phyloP scores from a whole-genome alignment of 2,888 invertebrate species.

The Pantelozetes paolii region DNA sequence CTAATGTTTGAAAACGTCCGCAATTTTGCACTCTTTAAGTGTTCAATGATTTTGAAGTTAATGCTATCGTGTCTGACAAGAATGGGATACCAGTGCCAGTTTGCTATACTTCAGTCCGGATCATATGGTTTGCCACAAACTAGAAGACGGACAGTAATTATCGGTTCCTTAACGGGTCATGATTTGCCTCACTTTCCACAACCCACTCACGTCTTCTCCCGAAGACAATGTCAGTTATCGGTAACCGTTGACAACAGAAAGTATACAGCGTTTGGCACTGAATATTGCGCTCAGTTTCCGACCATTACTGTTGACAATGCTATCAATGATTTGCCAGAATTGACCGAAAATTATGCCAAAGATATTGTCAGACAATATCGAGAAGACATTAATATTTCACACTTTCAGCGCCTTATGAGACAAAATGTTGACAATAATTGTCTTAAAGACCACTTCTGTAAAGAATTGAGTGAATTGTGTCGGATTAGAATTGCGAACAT shows the following conservation, averaged over 20 bases:
- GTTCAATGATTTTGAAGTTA: conserved; percentile 72
- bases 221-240: conserved; percentile 61
- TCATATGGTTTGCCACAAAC: conserved; percentile 80
- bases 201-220: conserved; percentile 70
- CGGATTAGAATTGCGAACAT: conserved; percentile 71
- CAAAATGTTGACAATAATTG: conserved; percentile 57
- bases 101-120: conserved; percentile 80
- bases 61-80: conserved; percentile 68
- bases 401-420: conserved; percentile 51
- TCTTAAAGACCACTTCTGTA: conserved; percentile 72
- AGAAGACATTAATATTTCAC: conserved; percentile 48
- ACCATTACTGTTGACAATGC: conserved; percentile 75
- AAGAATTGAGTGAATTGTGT: conserved; percentile 74
- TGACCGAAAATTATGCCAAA: conserved; percentile 31
- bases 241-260: conserved; percentile 62
- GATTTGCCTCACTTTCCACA: conserved; percentile 71
- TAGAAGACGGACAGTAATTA: conserved; percentile 67
- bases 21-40: conserved; percentile 78
- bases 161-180: conserved; percentile 76
- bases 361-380: conserved; percentile 12
- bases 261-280: neutral
- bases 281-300: conserved; percentile 51
- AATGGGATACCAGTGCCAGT: conserved; percentile 83
- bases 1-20: conserved; percentile 80
- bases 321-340: conserved; percentile 64